Conservation (phyloP, 2,888 invertebrate genomes). For the Panopea generosa region DNA sequence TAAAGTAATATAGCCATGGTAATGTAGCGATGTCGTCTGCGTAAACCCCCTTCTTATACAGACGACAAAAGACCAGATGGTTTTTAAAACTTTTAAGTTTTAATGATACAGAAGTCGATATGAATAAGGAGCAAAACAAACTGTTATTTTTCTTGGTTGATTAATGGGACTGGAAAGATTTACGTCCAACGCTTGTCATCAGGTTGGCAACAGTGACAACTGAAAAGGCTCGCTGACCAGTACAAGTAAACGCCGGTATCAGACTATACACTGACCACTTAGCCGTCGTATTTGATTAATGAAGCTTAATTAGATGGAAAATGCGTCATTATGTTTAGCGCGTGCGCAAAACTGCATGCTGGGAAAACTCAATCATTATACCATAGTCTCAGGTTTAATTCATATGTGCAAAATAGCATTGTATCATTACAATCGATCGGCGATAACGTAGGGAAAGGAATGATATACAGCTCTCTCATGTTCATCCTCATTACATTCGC, state of each 20-base stretch:
- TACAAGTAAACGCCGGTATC: background rate
- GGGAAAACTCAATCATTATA: too few relatives aligned
- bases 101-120: too few relatives aligned
- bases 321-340: background rate
- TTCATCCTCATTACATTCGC: too few relatives aligned
- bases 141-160: slow-evolving; percentile 29
- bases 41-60: background rate
- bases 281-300: slow-evolving; percentile 29
- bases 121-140: background rate
- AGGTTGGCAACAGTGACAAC: slow-evolving; percentile 37
- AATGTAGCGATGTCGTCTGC: background rate
- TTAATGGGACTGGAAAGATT: slow-evolving; percentile 32
- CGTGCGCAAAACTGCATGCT: too few relatives aligned
- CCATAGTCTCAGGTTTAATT: too few relatives aligned
- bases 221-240: slow-evolving; percentile 8
- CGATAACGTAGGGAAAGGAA: too few relatives aligned
- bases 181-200: slow-evolving; percentile 29
- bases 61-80: slow-evolving; percentile 42
- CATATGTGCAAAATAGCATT: too few relatives aligned
- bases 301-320: slow-evolving; percentile 8
- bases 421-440: too few relatives aligned
- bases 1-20: too few relatives aligned
- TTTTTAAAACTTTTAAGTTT: too few relatives aligned
- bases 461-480: too few relatives aligned
- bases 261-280: background rate